phyloP scores from a whole-genome alignment of 1,140 invertebrate genomes.

The Radopholus similis region DNA sequence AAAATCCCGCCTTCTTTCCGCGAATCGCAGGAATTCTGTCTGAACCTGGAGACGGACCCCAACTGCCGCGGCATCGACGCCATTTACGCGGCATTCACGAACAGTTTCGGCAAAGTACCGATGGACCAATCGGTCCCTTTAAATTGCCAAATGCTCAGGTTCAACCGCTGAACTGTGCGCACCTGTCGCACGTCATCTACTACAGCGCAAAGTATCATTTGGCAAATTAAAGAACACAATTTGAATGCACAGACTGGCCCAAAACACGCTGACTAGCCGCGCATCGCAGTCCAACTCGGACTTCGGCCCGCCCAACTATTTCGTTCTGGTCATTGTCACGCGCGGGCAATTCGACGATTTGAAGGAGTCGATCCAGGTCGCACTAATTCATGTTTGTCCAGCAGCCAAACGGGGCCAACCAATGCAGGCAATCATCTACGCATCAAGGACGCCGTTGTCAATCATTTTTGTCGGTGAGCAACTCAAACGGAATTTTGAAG shows the following conservation, averaged over 20 bases:
- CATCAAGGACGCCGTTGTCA: conserved; percentile 50
- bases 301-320: conserved; percentile 37
- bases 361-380: conserved; percentile 46
- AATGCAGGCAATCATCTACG: conserved; percentile 53
- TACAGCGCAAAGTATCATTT: conserved; percentile 49
- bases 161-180: conserved; percentile 48
- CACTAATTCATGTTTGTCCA: not conserved
- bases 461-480: conserved; percentile 56
- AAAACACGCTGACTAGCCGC: conserved; percentile 9
- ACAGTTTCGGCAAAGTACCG: no score
- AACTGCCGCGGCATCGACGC: conserved; percentile 43
- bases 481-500: no score
- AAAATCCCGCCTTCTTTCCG: conserved; percentile 51
- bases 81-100: conserved; percentile 27
- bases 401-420: not conserved
- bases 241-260: not conserved
- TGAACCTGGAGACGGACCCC: conserved; percentile 43
- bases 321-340: conserved; percentile 47
- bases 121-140: not conserved
- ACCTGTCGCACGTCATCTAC: conserved; percentile 55
- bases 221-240: not conserved
- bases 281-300: conserved; percentile 26
- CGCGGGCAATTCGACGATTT: conserved; percentile 52
- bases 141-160: conserved; percentile 25
- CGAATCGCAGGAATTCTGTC: conserved; percentile 54